phyloP scores from a whole-genome alignment of 2,797 vertebrate genomes.

The Halcyon badia region DNA sequence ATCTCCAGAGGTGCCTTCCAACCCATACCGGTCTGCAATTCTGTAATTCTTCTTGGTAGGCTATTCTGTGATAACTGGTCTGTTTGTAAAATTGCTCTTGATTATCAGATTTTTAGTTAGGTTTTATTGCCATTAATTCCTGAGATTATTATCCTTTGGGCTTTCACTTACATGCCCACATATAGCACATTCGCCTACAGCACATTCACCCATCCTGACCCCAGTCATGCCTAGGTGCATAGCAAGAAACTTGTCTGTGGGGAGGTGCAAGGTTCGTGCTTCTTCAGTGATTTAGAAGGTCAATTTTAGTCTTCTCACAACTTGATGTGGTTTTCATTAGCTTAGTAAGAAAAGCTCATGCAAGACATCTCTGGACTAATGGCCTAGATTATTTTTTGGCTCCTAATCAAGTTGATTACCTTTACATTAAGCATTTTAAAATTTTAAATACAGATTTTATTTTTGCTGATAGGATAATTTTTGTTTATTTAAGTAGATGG shows the following conservation, averaged over 20 bases:
- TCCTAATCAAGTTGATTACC: background rate
- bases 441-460: background rate
- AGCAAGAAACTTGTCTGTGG: background rate
- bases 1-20: no score
- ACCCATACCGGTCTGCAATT: background rate
- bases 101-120: background rate
- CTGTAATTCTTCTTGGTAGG: background rate
- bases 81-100: background rate
- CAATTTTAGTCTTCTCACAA: background rate
- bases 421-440: background rate
- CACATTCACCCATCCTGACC: background rate
- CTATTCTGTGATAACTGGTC: background rate
- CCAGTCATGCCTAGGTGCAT: background rate
- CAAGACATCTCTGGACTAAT: background rate
- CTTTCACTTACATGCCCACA: background rate
- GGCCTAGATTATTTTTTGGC: background rate
- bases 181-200: background rate
- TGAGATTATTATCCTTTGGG: background rate
- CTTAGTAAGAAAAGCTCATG: background rate
- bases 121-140: background rate
- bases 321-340: background rate
- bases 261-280: rapidly evolving
- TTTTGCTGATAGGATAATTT: background rate
- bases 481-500: background rate
- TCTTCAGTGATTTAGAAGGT: background rate